phyloP scores from a whole-genome alignment of 2,113 vertebrate species.

The Lagopus leucura region DNA sequence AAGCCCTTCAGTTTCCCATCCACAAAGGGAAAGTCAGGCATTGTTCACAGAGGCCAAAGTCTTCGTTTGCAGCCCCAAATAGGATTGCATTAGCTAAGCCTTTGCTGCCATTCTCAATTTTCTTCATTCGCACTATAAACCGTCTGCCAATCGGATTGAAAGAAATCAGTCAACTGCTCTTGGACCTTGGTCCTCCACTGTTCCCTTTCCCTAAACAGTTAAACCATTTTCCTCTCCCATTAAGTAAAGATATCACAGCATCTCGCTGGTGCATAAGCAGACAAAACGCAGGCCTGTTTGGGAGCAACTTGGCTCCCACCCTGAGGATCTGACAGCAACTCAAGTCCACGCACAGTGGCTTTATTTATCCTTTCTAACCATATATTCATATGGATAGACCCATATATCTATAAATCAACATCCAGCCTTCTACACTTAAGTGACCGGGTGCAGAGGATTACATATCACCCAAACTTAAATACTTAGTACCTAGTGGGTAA shows the following conservation, averaged over 20 bases:
- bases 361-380: not conserved
- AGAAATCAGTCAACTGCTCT: constrained; percentile 44
- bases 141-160: constrained; percentile 8
- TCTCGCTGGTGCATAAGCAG: not conserved
- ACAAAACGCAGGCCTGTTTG: constrained; percentile 44
- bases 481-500: not conserved
- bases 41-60: constrained; percentile 26
- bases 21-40: not conserved
- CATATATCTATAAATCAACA: not conserved
- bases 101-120: constrained; percentile 45
- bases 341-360: not conserved
- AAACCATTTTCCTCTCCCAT: constrained; percentile 13
- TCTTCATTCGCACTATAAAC: constrained; percentile 40
- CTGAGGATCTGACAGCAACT: not conserved
- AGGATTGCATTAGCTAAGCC: constrained; percentile 39
- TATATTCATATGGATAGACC: no score
- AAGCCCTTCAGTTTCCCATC: constrained; percentile 16
- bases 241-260: constrained; percentile 21
- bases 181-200: constrained; percentile 20
- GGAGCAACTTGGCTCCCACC: not conserved
- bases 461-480: not conserved
- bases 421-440: not conserved
- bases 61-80: constrained; percentile 47
- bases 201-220: not conserved
- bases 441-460: not conserved